phyloP scores from a whole-genome alignment of 1,140 invertebrate genomes.

The Brachionus plicatilis region DNA sequence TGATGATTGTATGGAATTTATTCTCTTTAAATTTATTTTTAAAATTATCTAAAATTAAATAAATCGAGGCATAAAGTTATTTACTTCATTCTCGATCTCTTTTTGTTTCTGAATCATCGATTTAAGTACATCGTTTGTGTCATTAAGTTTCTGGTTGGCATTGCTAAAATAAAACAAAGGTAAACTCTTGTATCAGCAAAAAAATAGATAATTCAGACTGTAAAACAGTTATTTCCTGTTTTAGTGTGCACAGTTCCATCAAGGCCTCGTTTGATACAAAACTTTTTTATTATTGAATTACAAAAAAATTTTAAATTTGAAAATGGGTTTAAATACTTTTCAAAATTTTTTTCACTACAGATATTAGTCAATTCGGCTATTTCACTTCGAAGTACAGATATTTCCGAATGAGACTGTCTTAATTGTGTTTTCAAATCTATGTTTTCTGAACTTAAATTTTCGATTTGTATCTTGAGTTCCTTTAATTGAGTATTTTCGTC shows the following conservation, averaged over 20 bases:
- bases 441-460: slow-evolving; percentile 27
- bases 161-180: slow-evolving; percentile 50
- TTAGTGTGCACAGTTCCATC: background rate
- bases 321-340: background rate
- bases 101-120: background rate
- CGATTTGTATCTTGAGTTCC: background rate
- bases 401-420: slow-evolving; percentile 3
- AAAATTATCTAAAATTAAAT: background rate
- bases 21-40: background rate
- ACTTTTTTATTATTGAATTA: background rate
- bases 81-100: background rate
- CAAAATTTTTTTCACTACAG: background rate
- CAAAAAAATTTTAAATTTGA: background rate
- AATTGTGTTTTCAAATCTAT: background rate
- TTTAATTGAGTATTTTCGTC: background rate
- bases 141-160: slow-evolving; percentile 62
- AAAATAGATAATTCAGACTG: background rate
- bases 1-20: background rate
- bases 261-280: background rate
- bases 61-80: background rate
- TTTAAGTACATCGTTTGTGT: slow-evolving; percentile 60
- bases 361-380: slow-evolving; percentile 5
- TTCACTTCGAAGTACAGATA: background rate
- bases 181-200: background rate
- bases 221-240: slow-evolving; percentile 7